phyloP scores from a whole-genome alignment of 2,888 invertebrate species.

The Encarsia formosa region DNA sequence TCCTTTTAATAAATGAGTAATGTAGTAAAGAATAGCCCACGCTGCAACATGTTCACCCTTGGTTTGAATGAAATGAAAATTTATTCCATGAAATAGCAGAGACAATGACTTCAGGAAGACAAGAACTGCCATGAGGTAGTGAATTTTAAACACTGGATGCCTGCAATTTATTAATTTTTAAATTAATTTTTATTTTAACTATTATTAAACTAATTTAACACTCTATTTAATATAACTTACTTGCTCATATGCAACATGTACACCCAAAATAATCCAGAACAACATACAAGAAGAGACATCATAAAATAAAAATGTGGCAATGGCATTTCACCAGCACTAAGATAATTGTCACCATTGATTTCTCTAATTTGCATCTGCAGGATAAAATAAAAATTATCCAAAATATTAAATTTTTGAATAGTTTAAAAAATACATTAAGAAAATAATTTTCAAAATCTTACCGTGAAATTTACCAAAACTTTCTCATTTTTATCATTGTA shows the following conservation, averaged over 20 bases:
- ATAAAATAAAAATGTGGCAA: constrained; percentile 87
- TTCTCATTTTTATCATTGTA: constrained; percentile 53
- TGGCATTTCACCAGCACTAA: constrained; percentile 96
- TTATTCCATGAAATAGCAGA: constrained; percentile 90
- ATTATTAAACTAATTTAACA: neutral
- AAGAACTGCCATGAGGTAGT: constrained; percentile 92
- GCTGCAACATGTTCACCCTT: constrained; percentile 92
- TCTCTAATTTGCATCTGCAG: constrained; percentile 80
- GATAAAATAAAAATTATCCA: neutral
- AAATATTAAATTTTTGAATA: constrained; percentile 6
- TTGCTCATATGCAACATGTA: constrained; percentile 77
- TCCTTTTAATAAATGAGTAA: constrained; percentile 93
- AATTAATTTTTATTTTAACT: constrained; percentile 11
- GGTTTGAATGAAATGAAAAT: constrained; percentile 89
- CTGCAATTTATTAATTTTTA: constrained; percentile 52
- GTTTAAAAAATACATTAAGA: constrained; percentile 2
- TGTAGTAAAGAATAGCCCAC: constrained; percentile 96
- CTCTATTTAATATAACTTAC: constrained; percentile 48
- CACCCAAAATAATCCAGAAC: constrained; percentile 90
- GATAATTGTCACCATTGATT: constrained; percentile 77
- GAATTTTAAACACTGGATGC: constrained; percentile 88
- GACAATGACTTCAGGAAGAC: constrained; percentile 90
- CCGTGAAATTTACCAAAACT: constrained; percentile 66
- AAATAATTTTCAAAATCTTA: constrained; percentile 48
- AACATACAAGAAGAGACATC: constrained; percentile 84